Conservation (phyloP, 1,140 invertebrate species). For the Apocrypta bakeri region DNA sequence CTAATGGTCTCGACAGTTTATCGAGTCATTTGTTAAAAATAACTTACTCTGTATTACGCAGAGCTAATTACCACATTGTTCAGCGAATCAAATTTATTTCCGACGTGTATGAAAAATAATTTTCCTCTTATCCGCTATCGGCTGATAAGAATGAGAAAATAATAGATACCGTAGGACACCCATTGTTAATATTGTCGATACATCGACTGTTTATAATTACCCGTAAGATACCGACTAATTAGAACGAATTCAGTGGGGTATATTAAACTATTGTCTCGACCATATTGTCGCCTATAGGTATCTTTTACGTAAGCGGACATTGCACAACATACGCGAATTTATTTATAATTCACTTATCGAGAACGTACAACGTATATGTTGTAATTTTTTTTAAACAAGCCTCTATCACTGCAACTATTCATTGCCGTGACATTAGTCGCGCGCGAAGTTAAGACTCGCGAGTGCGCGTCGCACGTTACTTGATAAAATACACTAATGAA, state of each 20-base stretch:
- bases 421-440: slow-evolving; percentile 7
- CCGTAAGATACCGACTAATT: too few species aligned
- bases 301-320: not conserved
- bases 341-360: slow-evolving; percentile 24
- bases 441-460: not conserved
- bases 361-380: not conserved
- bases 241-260: too few species aligned
- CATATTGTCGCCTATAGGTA: too few species aligned
- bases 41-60: slow-evolving; percentile 14
- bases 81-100: not conserved
- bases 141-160: not conserved
- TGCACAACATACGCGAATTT: not conserved
- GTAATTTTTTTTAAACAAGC: not conserved
- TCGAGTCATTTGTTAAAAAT: slow-evolving; percentile 21
- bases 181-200: too few species aligned
- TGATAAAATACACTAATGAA: slow-evolving; percentile 14
- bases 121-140: not conserved
- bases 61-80: not conserved
- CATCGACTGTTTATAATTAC: too few species aligned
- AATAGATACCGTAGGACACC: not conserved
- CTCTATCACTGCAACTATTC: not conserved
- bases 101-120: not conserved
- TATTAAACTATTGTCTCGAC: too few species aligned
- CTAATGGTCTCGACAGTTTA: not conserved
- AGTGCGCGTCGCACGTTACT: too few species aligned